Evolutionary conservation across 2,888 invertebrate genomes (phyloP).

Genomic region (Megaustenia siamemsis): DNA sequence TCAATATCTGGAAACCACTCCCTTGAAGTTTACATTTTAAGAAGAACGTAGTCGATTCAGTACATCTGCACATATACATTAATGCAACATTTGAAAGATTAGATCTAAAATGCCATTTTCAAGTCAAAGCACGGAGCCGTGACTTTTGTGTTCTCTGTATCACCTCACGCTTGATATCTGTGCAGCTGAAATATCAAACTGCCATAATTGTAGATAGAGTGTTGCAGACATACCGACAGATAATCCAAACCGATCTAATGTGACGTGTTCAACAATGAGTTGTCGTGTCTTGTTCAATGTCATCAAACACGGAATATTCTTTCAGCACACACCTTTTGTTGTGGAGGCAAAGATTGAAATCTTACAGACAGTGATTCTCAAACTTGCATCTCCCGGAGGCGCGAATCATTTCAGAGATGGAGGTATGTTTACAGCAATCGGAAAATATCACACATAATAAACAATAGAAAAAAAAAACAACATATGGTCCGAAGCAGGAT

Average conservation of each 20-base stretch:
- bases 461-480: no score
- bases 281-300: neutral
- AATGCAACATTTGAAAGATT: no score
- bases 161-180: neutral
- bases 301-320: neutral
- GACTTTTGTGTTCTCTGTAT: neutral
- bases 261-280: neutral
- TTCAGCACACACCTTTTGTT: neutral
- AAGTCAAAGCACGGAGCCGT: constrained; percentile 81
- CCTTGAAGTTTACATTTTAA: no score
- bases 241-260: neutral
- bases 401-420: no score
- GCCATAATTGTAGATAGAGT: neutral
- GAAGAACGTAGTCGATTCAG: no score
- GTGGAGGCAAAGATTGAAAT: neutral
- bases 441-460: no score
- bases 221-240: neutral
- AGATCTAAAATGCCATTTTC: no score
- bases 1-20: no score
- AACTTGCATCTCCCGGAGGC: no score
- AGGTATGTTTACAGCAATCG: no score
- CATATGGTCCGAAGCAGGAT: no score
- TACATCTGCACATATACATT: no score
- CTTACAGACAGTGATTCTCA: neutral
- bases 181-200: neutral